Evolutionary conservation across 2,797 vertebrate species (phyloP).

Genomic region (Galago senegalensis): DNA sequence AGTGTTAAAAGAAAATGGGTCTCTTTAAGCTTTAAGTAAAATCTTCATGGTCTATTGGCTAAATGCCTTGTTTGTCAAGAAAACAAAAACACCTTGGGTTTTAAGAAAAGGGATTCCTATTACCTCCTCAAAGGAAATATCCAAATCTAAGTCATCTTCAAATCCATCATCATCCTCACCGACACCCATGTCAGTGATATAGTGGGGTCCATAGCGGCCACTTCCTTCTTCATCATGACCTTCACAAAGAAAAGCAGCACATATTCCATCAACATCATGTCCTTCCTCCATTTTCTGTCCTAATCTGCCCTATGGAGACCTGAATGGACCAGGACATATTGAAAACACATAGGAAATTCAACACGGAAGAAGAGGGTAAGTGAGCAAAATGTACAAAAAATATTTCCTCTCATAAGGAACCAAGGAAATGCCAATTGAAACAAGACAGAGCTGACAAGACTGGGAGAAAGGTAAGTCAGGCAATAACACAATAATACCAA

Average conservation of each 20-base stretch:
- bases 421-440: neutral
- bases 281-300: neutral
- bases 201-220: conserved; percentile 91
- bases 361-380: neutral
- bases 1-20: conserved; percentile 9
- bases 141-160: conserved; percentile 95
- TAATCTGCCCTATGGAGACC: fast-evolving
- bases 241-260: conserved; percentile 85
- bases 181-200: conserved; percentile 89
- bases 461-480: neutral
- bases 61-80: neutral
- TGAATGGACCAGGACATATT: fast-evolving
- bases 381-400: neutral
- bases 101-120: conserved; percentile 46
- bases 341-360: conserved; percentile 19
- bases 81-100: neutral
- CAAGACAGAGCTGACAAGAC: neutral
- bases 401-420: neutral
- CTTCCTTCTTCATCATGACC: conserved; percentile 93
- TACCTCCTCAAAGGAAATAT: conserved; percentile 96
- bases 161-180: conserved; percentile 92
- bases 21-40: conserved; percentile 40
- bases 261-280: neutral
- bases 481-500: neutral
- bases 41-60: neutral